Evolutionary conservation across 1,140 invertebrate genomes (phyloP).

Genomic region (Magallana angulata): DNA sequence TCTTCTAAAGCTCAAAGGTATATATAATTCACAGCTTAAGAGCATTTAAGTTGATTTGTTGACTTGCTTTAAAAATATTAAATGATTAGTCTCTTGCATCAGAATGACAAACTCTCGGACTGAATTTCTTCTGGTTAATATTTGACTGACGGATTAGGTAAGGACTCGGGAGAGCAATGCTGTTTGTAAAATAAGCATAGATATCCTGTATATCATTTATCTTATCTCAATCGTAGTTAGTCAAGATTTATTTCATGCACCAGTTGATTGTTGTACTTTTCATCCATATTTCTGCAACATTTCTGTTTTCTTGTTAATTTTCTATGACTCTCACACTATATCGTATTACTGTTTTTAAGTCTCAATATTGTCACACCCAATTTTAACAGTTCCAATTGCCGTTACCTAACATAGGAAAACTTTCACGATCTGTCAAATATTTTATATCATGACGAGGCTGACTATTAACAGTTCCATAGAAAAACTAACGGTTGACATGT

Average conservation of each 20-base stretch:
- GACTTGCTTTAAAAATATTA: conserved; percentile 4
- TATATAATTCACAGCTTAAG: conserved; percentile 36
- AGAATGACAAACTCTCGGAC: conserved; percentile 23
- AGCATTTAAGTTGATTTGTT: conserved; percentile 19
- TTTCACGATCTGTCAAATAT: conserved; percentile 20
- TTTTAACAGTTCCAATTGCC: background rate
- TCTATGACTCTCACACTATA: conserved; percentile 15
- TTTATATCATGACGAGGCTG: background rate
- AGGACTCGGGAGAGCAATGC: background rate
- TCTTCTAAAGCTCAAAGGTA: conserved; percentile 12
- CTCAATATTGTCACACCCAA: conserved; percentile 20
- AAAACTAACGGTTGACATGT: conserved; percentile 6
- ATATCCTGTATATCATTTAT: background rate
- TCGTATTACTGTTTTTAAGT: background rate
- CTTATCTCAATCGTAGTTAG: too few species aligned
- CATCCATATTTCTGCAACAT: too few species aligned
- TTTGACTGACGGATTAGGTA: background rate
- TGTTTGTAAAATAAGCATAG: background rate
- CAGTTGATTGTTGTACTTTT: too few species aligned
- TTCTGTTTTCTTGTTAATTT: background rate
- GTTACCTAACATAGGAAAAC: background rate
- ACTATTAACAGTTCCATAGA: background rate
- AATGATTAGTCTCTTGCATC: conserved; percentile 26
- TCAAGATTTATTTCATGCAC: too few species aligned
- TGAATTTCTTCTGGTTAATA: conserved; percentile 9